Percentiles rank a stretch among this genome's conserved stretches.
Conservation (phyloP, 2,113 vertebrate genomes). For the Stigmatopora argus region DNA sequence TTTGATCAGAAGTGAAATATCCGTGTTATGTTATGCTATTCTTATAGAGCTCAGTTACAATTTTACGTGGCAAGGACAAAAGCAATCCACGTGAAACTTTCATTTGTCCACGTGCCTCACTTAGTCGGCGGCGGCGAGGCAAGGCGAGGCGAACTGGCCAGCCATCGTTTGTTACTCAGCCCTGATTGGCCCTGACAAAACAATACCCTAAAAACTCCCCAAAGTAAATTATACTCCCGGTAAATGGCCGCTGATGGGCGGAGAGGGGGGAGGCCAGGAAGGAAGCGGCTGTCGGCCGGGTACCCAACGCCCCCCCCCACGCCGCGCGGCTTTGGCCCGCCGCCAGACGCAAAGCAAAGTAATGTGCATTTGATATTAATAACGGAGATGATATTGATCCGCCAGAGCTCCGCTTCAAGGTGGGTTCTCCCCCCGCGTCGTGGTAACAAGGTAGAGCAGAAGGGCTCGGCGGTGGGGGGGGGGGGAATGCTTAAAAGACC, state of each 20-base stretch:
- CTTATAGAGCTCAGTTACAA: neutral
- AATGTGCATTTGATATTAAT: constrained; percentile 99
- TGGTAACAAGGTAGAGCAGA: constrained; percentile 30
- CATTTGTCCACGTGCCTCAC: constrained; percentile 80
- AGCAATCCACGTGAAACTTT: constrained; percentile 94
- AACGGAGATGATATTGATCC: constrained; percentile 98
- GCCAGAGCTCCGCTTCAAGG: constrained; percentile 70
- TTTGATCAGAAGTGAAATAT: constrained; percentile 40
- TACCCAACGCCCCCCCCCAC: constrained; percentile 26
- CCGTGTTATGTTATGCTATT: constrained; percentile 19
- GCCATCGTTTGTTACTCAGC: constrained; percentile 95
- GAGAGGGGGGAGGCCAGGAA: constrained; percentile 64
- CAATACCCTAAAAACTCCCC: constrained; percentile 99
- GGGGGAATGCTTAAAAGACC: constrained; percentile 83
- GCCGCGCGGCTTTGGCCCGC: constrained; percentile 70
- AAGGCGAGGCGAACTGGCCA: constrained; percentile 20
- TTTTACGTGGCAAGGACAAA: constrained; percentile 88
- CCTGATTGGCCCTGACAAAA: constrained; percentile 99
- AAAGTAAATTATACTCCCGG: constrained; percentile 97
- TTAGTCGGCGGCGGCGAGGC: constrained; percentile 68
- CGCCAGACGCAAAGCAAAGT: constrained; percentile 95
- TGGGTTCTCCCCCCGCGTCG: constrained; percentile 33
- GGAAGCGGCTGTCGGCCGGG: constrained; percentile 52
- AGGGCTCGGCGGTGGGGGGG: constrained; percentile 26
- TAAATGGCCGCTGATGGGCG: constrained; percentile 80